Base-by-base conservation (phyloP, 2,113 vertebrate genomes). In the Syngnathus typhle region DNA sequence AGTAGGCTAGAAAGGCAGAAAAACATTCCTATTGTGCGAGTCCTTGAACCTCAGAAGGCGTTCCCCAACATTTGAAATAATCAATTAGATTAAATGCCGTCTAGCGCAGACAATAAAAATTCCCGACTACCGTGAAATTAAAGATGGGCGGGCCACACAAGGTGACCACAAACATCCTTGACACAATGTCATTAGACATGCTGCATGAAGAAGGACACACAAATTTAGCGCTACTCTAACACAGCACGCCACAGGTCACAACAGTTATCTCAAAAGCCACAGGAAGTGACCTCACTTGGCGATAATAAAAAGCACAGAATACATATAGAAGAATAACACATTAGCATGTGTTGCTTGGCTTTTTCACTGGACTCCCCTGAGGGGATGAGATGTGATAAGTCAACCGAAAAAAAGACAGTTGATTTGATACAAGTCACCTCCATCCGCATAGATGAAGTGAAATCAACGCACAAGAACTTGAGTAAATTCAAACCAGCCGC, bases 71-170 rank as follows among this genome's bases (percentile, higher is more conserved):
- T 23, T n/a, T 1, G 5, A 62, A n/a, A 6, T 43, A 43, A 43
- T 62, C 39, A 62, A 43, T 21, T 43, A n/a, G 60, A 62, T 62
- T 62, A 62, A 43, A 62, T 62, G 39, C n/a, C 5, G 0, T 43
- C 60, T 23, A 44, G 41, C 39, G 6, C 60, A 23, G 38, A 23
- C 60, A 44, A 62, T 44, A 23, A 43, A 6, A 43, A 43, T 43
- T 15, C 60, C 60, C 21, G n/a, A 44, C 36, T 2, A 32, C 54
- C 23, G 36, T 8, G 27, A 58, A 36, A 61, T 43, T 61, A 1
- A 11, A 60, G 6, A 39, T 12, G 59, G 59, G 37, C 8, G 59
- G 38, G 38, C 4, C 60, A 13, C 13, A n/a, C 60, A 62, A 62
- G 60, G 60, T 62, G 60, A 43, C 32, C 23, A 11, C 23, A 32